Evolutionary conservation across 2,797 vertebrate genomes (phyloP).

Genomic region (Aplochiton taeniatus): DNA sequence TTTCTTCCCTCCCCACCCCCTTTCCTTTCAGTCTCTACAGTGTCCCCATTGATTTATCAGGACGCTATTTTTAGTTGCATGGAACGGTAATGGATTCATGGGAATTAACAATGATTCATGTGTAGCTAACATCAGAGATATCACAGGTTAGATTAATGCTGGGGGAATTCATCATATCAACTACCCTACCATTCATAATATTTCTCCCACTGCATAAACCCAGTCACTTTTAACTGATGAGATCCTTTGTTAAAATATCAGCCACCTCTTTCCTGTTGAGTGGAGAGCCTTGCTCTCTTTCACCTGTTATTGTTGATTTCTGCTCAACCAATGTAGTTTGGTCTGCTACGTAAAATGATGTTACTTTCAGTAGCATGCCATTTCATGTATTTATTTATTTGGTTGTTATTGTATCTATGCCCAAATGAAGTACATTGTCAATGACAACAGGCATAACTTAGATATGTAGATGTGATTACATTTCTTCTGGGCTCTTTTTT

Average conservation of each 20-base stretch:
- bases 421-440: too few relatives aligned
- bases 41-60: slow-evolving; percentile 72
- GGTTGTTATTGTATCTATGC: too few relatives aligned
- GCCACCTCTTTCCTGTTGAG: slow-evolving; percentile 10
- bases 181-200: slow-evolving; percentile 64
- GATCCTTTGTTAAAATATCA: slow-evolving; percentile 43
- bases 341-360: slow-evolving; percentile 1
- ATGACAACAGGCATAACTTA: too few relatives aligned
- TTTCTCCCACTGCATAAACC: slow-evolving; percentile 66
- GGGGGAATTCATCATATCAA: slow-evolving; percentile 51
- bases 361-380: too few relatives aligned
- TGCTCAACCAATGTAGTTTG: background rate
- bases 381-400: too few relatives aligned
- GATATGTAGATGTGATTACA: too few relatives aligned
- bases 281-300: slow-evolving; percentile 23
- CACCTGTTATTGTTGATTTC: background rate
- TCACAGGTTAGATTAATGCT: slow-evolving; percentile 67
- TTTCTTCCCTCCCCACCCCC: slow-evolving; percentile 28
- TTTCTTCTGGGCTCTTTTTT: too few relatives aligned
- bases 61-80: slow-evolving; percentile 70
- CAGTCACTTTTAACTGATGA: slow-evolving; percentile 45
- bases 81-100: slow-evolving; percentile 68
- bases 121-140: slow-evolving; percentile 65
- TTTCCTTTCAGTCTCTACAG: slow-evolving; percentile 48
- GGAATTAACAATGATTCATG: slow-evolving; percentile 74